A percentile compares a stretch with the other conserved stretches of the same genome.
Evolutionary conservation across 2,113 vertebrate genomes (phyloP).

Genomic region (Otus sunia): DNA sequence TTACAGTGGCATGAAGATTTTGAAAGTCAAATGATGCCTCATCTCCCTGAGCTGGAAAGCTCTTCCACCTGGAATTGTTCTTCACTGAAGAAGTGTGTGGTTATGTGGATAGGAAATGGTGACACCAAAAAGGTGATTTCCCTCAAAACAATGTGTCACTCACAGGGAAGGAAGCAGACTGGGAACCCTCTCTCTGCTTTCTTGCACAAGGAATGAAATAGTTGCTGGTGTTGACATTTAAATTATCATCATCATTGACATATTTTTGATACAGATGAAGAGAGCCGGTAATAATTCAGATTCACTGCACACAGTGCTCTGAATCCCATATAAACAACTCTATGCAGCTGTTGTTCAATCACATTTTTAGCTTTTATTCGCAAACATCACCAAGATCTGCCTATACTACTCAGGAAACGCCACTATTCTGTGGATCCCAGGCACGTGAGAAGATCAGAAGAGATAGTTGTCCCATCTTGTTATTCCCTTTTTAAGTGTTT

Average conservation of each 20-base stretch:
- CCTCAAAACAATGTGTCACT: neutral
- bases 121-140: neutral
- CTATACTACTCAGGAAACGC: neutral
- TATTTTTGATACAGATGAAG: conserved; percentile 3
- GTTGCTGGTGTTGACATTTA: conserved; percentile 35
- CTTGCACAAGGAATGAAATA: neutral
- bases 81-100: neutral
- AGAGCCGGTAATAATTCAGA: conserved; percentile 10
- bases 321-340: neutral
- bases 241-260: conserved; percentile 8
- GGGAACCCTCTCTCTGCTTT: neutral
- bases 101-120: neutral
- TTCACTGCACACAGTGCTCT: neutral
- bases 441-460: neutral
- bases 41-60: neutral
- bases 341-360: neutral
- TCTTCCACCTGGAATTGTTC: neutral
- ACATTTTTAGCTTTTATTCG: conserved; percentile 5
- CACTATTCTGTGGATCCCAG: neutral
- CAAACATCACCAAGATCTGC: neutral
- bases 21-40: neutral
- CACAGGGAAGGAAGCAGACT: neutral
- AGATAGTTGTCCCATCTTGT: neutral
- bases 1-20: neutral
- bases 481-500: neutral